phyloP scores from a whole-genome alignment of 2,888 invertebrate genomes.

The Sphaeridia pumilis region DNA sequence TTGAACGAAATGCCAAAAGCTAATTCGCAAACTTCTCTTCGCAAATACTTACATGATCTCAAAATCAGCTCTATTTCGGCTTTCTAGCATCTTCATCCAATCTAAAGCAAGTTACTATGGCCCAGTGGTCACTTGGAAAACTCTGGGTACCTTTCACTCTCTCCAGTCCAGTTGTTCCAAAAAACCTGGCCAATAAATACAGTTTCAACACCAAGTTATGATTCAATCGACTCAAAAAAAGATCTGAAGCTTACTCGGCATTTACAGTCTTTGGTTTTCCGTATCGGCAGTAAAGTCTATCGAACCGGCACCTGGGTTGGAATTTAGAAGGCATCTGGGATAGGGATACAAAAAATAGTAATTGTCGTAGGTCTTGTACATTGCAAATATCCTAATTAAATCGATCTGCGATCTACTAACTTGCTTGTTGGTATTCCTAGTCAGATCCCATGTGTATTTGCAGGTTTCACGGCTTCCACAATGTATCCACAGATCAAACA shows the following conservation, averaged over 20 bases:
- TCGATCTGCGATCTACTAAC: constrained; percentile 12
- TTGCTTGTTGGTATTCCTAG: constrained; percentile 46
- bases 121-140: constrained; percentile 51
- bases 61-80: no score
- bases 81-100: constrained; percentile 30
- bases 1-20: no score
- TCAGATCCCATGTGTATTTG: constrained; percentile 49
- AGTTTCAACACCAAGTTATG: neutral
- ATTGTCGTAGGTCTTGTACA: neutral
- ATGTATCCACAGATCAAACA: constrained; percentile 46
- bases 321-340: constrained; percentile 37
- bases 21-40: no score
- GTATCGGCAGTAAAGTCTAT: constrained; percentile 44
- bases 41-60: no score
- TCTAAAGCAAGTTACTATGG: constrained; percentile 39
- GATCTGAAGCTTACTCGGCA: constrained; percentile 38
- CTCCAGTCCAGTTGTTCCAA: constrained; percentile 46
- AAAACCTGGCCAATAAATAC: no score
- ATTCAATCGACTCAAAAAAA: neutral
- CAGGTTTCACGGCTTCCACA: constrained; percentile 45
- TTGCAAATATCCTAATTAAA: neutral
- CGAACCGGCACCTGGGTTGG: constrained; percentile 45
- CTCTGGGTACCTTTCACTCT: constrained; percentile 42
- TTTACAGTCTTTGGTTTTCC: constrained; percentile 37
- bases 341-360: neutral